Conservation (phyloP, 2,888 invertebrate genomes). For the Trissoscelio sp. region DNA sequence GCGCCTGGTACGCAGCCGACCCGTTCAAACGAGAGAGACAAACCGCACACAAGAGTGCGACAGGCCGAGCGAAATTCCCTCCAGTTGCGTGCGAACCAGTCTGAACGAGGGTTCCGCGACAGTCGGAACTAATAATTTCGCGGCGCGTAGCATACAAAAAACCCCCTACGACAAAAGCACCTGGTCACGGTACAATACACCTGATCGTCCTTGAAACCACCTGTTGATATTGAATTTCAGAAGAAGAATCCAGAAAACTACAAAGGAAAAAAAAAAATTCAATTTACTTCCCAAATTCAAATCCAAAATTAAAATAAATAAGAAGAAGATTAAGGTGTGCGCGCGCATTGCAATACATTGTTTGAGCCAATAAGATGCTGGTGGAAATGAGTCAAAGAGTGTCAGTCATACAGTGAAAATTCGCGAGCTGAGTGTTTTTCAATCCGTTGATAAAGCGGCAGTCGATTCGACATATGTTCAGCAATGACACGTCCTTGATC, state of each 20-base stretch:
- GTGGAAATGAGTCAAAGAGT: slow-evolving; percentile 12
- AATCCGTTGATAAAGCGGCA: slow-evolving; percentile 6
- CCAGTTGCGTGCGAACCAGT: slow-evolving; percentile 59
- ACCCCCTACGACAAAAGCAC: slow-evolving; percentile 1
- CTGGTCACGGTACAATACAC: neutral
- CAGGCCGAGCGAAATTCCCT: slow-evolving; percentile 58
- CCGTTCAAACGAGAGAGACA: slow-evolving; percentile 52
- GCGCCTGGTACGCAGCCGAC: slow-evolving; percentile 55
- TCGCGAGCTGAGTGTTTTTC: slow-evolving; percentile 4
- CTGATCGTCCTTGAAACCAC: neutral
- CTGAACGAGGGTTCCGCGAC: slow-evolving; percentile 36
- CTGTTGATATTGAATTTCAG: neutral
- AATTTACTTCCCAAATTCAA: neutral
- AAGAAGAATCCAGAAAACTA: too few species aligned
- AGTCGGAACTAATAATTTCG: slow-evolving; percentile 39
- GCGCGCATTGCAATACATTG: slow-evolving; percentile 27
- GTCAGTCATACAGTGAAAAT: slow-evolving; percentile 30
- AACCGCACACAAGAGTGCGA: slow-evolving; percentile 41
- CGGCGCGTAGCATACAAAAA: slow-evolving; percentile 12
- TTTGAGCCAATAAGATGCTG: slow-evolving; percentile 4
- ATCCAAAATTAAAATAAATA: neutral
- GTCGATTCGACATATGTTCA: slow-evolving; percentile 20
- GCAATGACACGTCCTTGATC: slow-evolving; percentile 63
- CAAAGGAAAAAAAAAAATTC: neutral
- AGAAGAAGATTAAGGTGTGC: neutral